Conservation (phyloP, 2,888 invertebrate genomes). For the Lochmaea crataegi region DNA sequence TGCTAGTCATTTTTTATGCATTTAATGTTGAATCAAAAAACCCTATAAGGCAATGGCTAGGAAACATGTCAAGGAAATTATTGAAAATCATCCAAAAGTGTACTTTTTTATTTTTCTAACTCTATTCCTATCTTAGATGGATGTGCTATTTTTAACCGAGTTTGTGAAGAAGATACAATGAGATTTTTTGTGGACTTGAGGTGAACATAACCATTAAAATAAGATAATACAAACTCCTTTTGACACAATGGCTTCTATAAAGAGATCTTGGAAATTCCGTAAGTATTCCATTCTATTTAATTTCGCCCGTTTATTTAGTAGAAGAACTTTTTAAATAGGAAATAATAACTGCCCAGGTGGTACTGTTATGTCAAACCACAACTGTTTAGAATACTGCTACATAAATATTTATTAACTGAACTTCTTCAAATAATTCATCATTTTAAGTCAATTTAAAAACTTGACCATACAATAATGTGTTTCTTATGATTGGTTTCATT, state of each 20-base stretch:
- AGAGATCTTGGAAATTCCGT: constrained; percentile 88
- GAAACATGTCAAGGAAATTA: constrained; percentile 59
- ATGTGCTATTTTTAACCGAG: constrained; percentile 49
- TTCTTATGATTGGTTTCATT: not conserved
- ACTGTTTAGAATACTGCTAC: not conserved
- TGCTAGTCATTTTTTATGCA: constrained; percentile 33
- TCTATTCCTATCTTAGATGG: constrained; percentile 47
- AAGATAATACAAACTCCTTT: constrained; percentile 34
- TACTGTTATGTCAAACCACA: not conserved
- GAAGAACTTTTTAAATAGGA: not conserved
- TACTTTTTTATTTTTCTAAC: constrained; percentile 43
- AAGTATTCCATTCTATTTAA: constrained; percentile 64
- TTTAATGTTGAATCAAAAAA: constrained; percentile 42
- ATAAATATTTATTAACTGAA: not conserved
- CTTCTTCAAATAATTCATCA: not conserved
- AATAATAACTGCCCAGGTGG: constrained; percentile 3
- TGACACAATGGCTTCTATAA: constrained; percentile 63
- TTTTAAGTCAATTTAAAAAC: not conserved
- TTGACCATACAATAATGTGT: constrained; percentile 2
- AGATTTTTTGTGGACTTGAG: constrained; percentile 57
- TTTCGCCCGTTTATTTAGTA: not conserved
- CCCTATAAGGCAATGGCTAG: constrained; percentile 54
- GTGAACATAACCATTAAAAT: constrained; percentile 51
- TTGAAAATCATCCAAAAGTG: constrained; percentile 44
- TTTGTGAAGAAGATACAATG: constrained; percentile 51